Percentiles rank a stretch among this genome's conserved stretches.
These are phyloP conservation scores for Silurus aristotelis DNA, from an alignment of 2,797 vertebrate genomes.

Conservation along the genomic window DNA sequence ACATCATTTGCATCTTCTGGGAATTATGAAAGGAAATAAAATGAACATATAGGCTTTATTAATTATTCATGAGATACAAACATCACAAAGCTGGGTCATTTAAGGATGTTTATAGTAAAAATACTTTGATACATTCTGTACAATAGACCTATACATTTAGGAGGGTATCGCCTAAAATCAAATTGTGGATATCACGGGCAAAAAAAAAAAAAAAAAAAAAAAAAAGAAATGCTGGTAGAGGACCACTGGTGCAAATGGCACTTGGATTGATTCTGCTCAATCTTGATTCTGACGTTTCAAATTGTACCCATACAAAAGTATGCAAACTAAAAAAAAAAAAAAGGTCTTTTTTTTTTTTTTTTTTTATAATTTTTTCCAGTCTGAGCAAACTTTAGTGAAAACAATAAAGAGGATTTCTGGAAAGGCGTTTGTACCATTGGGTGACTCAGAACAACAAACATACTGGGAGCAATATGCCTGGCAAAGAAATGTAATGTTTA, in stretches of 20 bases:
- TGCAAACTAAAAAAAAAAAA: neutral
- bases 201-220: constrained; percentile 10
- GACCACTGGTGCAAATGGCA: constrained; percentile 21
- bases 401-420: neutral
- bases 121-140: constrained; percentile 84
- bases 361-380: constrained; percentile 2
- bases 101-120: constrained; percentile 80
- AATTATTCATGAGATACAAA: constrained; percentile 7
- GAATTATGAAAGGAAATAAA: too few species aligned
- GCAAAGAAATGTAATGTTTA: neutral
- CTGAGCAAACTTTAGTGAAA: neutral
- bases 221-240: constrained; percentile 36
- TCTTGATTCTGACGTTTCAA: neutral
- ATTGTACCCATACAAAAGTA: constrained; percentile 12
- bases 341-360: neutral
- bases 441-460: neutral
- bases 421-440: neutral
- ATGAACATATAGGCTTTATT: constrained; percentile 25
- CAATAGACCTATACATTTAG: constrained; percentile 67
- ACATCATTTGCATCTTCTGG: too few species aligned
- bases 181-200: constrained; percentile 41
- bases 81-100: constrained; percentile 53
- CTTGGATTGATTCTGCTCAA: neutral
- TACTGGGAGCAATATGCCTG: neutral
- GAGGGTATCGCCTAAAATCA: constrained; percentile 33